phyloP scores from a whole-genome alignment of 2,888 invertebrate species.

The Branchipolynoe longqiensis region DNA sequence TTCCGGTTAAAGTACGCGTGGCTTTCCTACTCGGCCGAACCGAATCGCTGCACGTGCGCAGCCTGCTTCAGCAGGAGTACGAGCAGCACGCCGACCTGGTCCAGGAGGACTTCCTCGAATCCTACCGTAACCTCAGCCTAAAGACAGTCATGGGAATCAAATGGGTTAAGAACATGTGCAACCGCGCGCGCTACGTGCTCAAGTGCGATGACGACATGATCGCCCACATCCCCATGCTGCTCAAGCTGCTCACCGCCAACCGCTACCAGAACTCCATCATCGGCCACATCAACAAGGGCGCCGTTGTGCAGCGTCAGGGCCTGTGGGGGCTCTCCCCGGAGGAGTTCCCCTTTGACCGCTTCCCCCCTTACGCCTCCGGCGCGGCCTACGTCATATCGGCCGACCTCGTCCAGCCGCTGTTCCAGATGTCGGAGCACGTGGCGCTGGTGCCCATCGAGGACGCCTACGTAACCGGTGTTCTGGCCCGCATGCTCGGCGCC shows the following conservation, averaged over 20 bases:
- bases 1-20: constrained; percentile 58
- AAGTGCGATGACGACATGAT: constrained; percentile 83
- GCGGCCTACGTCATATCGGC: constrained; percentile 55
- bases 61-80: constrained; percentile 69
- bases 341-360: constrained; percentile 45
- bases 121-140: constrained; percentile 82
- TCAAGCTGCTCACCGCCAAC: constrained; percentile 15
- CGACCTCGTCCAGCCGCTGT: constrained; percentile 28
- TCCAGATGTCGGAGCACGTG: constrained; percentile 66
- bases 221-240: constrained; percentile 82
- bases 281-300: constrained; percentile 24
- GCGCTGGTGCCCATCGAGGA: constrained; percentile 73
- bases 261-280: constrained; percentile 14
- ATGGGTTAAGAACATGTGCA: constrained; percentile 80
- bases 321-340: constrained; percentile 53
- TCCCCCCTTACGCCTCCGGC: constrained; percentile 57
- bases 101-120: constrained; percentile 80
- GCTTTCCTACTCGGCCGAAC: constrained; percentile 65
- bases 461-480: constrained; percentile 73
- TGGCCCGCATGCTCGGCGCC: constrained; percentile 65
- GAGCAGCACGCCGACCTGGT: constrained; percentile 77
- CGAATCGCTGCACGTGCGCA: constrained; percentile 14
- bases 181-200: constrained; percentile 76
- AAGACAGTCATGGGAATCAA: constrained; percentile 81
- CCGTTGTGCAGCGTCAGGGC: constrained; percentile 32